Evolutionary conservation across 2,113 vertebrate species (phyloP), one percentile per base, ranked within the genome.

Genomic region (Cercocebus atys): DNA sequence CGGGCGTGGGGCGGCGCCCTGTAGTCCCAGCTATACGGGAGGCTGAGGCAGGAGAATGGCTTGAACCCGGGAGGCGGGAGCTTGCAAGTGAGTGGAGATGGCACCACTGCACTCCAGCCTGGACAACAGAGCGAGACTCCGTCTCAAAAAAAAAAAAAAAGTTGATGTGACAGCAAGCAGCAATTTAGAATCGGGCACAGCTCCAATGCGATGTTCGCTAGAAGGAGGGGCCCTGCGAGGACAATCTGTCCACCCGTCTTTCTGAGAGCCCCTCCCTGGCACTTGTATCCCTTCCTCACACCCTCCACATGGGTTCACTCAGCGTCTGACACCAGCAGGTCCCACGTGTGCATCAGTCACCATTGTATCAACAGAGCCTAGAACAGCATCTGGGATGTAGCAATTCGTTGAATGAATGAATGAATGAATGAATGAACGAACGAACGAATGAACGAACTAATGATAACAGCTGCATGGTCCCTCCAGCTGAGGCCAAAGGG

Each of bases 301-400:
- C 14, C 52, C 61, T 2, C 50, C 5, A 1, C 1, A 6, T 20
- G 47, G 68, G 66, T 45, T 55, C 57, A 18, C 35, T 1, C 32
- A 8, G 8, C 8, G 0, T 10, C 38, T 5, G 6, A 78, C 12
- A 0, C 79, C 9, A 1, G 30, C 32, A 3, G 55, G 22, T 5
- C 32, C 47, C 2, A 0, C 13, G 1, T 0, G 0, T 2, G 0
- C 2, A 4, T 20, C 40, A 2, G 20, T 13, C 59, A 3, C 1
- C 11, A 0, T 25, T 0, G 3, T 18, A 1, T 47, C 16, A 0
- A 70, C 32, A 8, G 35, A 40, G 2, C 87, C 40, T 57, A 45
- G 45, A 11, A 5, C 8, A 9, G 57, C 13, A 23, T 7, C 68
- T 27, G 38, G 35, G 0, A 0, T 22, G 11, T 32, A 8, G 32